A percentile compares a stretch with the other conserved stretches of the same genome.
Conservation (phyloP, 1,140 invertebrate genomes). For the Stegodyphus dumicola region DNA sequence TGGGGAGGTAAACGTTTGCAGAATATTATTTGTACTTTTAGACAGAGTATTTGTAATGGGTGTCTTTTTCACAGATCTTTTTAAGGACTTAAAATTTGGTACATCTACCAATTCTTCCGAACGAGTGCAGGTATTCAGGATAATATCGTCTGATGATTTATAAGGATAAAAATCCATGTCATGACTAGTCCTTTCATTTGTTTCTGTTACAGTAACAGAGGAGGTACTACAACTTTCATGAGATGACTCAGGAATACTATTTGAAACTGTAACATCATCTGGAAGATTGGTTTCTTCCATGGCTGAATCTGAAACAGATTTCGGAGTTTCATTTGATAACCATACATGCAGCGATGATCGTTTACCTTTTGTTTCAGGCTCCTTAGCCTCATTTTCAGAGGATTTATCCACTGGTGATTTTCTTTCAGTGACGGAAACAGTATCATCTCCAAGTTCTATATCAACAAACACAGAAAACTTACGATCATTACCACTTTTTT, state of each 20-base stretch:
- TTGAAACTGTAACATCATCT: background rate
- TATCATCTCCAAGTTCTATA: conserved; percentile 26
- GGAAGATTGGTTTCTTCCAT: background rate
- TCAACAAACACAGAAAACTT: conserved; percentile 53
- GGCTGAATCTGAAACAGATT: background rate
- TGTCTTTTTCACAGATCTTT: conserved; percentile 45
- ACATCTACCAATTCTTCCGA: conserved; percentile 44
- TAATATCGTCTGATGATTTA: conserved; percentile 63
- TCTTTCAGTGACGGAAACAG: background rate
- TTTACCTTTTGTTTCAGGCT: background rate
- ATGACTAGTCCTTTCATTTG: conserved; percentile 13
- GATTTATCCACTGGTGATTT: background rate
- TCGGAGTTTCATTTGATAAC: background rate
- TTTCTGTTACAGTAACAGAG: background rate
- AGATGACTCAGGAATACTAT: background rate
- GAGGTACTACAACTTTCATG: too few relatives aligned
- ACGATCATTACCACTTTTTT: background rate
- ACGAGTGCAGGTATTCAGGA: conserved; percentile 17
- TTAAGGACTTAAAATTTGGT: conserved; percentile 51
- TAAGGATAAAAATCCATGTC: conserved; percentile 63
- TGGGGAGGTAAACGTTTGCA: conserved; percentile 19
- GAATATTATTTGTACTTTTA: conserved; percentile 50
- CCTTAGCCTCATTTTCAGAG: background rate
- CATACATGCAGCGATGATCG: background rate
- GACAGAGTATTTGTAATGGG: conserved; percentile 10